These are phyloP conservation scores for Lysandra coridon DNA, from an alignment of 2,888 invertebrate species.

Conservation along the genomic window DNA sequence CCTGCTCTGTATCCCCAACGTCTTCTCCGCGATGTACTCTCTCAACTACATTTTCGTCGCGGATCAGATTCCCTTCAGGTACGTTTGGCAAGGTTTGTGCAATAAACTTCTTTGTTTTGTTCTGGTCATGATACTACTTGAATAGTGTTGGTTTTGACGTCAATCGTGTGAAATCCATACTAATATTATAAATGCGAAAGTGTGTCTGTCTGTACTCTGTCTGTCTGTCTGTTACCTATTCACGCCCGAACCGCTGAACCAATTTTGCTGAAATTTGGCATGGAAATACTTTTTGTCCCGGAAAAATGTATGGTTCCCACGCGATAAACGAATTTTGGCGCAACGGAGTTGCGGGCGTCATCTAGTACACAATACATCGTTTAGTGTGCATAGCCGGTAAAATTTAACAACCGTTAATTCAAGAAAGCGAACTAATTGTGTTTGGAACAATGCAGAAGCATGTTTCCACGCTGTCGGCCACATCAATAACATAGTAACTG, in stretches of 20 bases:
- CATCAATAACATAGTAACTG: neutral
- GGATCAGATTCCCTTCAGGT: constrained; percentile 79
- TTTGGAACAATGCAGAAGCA: neutral
- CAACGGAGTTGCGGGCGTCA: no score
- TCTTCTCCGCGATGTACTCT: constrained; percentile 76
- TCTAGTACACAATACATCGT: neutral
- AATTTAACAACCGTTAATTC: neutral
- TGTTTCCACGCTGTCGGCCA: neutral
- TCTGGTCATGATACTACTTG: neutral
- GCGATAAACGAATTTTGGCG: no score
- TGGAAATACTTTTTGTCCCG: no score
- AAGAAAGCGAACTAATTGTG: neutral
- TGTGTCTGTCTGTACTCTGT: no score
- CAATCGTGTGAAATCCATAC: neutral
- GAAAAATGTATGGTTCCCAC: no score
- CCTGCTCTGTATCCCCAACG: constrained; percentile 70
- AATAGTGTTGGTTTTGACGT: neutral
- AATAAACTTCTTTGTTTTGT: neutral
- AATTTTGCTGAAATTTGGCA: no score
- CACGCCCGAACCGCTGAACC: no score
- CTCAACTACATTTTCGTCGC: constrained; percentile 81
- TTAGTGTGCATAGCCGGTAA: neutral
- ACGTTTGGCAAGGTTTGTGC: constrained; percentile 40
- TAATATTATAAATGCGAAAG: no score
- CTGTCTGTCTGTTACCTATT: no score